A percentile compares a stretch with the other conserved stretches of the same genome.
phyloP scores from a whole-genome alignment of 64 coral and sea anemone genomes.

The Platygyra sinensis region DNA sequence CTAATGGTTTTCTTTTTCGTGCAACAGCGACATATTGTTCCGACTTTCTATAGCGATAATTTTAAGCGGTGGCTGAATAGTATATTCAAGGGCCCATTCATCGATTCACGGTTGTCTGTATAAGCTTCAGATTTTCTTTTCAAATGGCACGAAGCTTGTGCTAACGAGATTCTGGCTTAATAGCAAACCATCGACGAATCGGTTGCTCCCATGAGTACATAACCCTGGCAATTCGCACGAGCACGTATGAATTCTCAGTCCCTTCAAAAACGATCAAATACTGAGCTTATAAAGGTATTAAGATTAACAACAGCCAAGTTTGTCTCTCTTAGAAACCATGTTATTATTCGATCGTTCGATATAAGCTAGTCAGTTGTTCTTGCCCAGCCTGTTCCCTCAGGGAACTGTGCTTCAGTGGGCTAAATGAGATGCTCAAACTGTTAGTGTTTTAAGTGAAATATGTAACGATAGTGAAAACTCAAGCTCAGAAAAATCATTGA shows the following conservation, averaged over 20 bases:
- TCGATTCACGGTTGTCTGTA: background rate
- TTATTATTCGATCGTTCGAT: background rate
- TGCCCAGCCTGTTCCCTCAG: background rate
- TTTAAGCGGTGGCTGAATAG: background rate
- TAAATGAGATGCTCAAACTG: slow-evolving; percentile 2
- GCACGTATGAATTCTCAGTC: background rate
- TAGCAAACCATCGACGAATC: background rate
- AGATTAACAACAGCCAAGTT: background rate
- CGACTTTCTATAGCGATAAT: slow-evolving; percentile 10
- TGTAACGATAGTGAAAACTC: background rate
- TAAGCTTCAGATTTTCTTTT: background rate
- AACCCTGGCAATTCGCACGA: background rate
- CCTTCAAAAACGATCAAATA: slow-evolving; percentile 13
- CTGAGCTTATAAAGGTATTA: background rate
- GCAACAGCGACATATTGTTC: background rate
- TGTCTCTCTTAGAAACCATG: background rate
- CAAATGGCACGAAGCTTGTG: background rate
- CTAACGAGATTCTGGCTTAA: slow-evolving; percentile 19
- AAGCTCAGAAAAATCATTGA: background rate
- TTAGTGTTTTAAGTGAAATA: background rate
- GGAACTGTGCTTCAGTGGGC: background rate
- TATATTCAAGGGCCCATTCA: background rate
- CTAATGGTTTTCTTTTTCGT: background rate
- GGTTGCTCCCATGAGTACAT: too few relatives aligned
- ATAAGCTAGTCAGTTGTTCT: background rate